These are phyloP conservation scores for Hypotaenidia philippensis DNA, from an alignment of 2,797 vertebrate genomes.

Conservation along the genomic window DNA sequence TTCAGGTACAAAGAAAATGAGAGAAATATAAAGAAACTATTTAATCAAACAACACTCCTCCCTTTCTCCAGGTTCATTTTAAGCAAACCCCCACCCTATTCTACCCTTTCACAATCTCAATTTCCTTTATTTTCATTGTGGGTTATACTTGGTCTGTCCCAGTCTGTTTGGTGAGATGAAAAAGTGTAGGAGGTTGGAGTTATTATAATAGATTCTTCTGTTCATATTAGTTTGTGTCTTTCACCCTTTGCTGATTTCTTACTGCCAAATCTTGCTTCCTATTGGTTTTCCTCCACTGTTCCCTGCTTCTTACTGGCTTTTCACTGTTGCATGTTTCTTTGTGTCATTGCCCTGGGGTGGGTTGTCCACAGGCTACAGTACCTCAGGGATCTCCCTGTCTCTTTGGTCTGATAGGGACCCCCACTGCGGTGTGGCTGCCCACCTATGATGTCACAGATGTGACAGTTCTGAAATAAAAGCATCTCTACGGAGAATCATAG, in stretches of 20 bases:
- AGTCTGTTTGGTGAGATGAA: not conserved
- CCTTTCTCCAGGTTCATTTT: not conserved
- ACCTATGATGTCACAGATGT: not conserved
- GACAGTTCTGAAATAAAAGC: not conserved
- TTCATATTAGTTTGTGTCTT: not conserved
- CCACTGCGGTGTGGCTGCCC: not conserved
- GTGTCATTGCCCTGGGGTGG: not conserved
- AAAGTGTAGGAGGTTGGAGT: accelerated
- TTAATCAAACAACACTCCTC: not conserved
- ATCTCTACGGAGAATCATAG: not conserved
- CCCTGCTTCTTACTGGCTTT: not conserved
- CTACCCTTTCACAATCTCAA: not conserved
- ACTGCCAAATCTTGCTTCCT: not conserved
- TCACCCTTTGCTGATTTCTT: not conserved
- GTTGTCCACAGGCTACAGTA: not conserved
- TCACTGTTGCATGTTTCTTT: not conserved
- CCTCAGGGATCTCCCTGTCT: not conserved
- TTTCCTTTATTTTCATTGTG: not conserved
- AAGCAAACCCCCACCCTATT: not conserved
- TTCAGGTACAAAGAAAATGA: not conserved
- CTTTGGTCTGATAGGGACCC: not conserved
- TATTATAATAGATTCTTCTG: not conserved
- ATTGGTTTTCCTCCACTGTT: not conserved
- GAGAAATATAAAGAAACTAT: accelerated
- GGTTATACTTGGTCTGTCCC: not conserved